Base-by-base conservation (phyloP, 2,888 invertebrate species). In the Doris montereyensis region DNA sequence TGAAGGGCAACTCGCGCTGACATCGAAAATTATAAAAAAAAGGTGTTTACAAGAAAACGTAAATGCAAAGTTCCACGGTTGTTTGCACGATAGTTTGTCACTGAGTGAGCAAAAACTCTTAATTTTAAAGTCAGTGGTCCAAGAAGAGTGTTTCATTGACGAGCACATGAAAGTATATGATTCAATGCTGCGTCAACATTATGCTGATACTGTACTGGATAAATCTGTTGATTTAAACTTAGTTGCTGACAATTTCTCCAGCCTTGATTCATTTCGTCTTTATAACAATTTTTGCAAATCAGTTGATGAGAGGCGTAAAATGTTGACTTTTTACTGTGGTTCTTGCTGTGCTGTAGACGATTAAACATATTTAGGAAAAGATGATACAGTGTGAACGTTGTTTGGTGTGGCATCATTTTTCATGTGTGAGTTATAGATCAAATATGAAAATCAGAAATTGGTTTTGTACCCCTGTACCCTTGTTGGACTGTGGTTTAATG, bases 361-460 rank as follows among this genome's bases (percentile, higher is more conserved):
- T 28, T 24, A 30, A 5, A 13, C 24, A 26, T n/a, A n/a, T n/a
- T n/a, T n/a, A n/a, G n/a, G 67, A 67, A 28, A 67, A 67, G 26
- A 13, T 67, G 67, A 28, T 67, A 8, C 67, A 67, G 17, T 67
- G 67, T 67, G 67, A 67, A 28, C 67, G 28, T 26, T 67, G 67
- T 30, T 67, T 67, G 67, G 24, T 67, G 26, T 67, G 67, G 67
- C 28, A 67, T 67, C 67, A 67, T 17, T 67, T 67, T 67, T 67
- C 60, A 10, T 41, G 17, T 41, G 52, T 41, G 52, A 17, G 52
- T 41, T 41, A 41, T 17, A 41, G 17, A 17, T 10, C 67, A 28
- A 26, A 28, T 8, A 67, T 67, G 67, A 26, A 67, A 28, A 28
- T 67, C 2, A 67, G 26, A 67, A 13, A 67, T 67, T 67, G 67